Evolutionary conservation across 1,140 invertebrate species (phyloP), one percentile per base, ranked within the genome.

Genomic region (Teleogryllus occipitalis): DNA sequence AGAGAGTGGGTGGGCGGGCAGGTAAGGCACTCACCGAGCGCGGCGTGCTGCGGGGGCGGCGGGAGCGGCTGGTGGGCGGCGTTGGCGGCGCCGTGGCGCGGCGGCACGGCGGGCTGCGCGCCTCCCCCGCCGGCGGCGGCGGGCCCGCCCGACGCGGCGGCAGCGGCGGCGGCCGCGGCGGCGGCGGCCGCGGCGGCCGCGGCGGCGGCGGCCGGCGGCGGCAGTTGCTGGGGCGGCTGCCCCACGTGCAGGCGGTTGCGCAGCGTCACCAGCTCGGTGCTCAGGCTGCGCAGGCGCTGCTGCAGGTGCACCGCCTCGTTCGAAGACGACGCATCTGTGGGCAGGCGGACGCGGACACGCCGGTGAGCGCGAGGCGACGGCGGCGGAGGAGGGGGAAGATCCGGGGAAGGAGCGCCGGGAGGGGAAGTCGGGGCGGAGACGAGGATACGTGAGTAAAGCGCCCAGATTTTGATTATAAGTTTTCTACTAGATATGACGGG

Each of bases 271-370:
- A 97, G 87, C 88, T 96, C 95, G 75, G 94, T 95, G 87, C 94
- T 95, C 81, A 97, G 89, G 86, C 93, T 96, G 82, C 94, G 93
- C 81, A 97, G 89, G 79, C 95, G 90, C 84, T 96, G 94, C 87
- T 97, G 95, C 82, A 96, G 88, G 85, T 96, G 95, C 82, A 96
- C 95, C 74, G 95, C 95, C 89, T 97, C 95, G 88, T 96, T 96
- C 82, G 95, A 96, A 73, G 94, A 96, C 81, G 94, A 96, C 81
- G 94, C 94, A 94, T 96, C 27, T 39, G 27, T 39, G 27, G 27
- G 27, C 27, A 39, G 27, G 27, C 27, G 27, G 27, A 39, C 1
- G n/a, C n/a, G 27, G 27, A 39, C 1, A 39, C 27, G 27, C 27
- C 27, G 27, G 27, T 39, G 27, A 39, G 27, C 27, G 1, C 27